Base-by-base conservation (phyloP, 2,113 vertebrate genomes). In the Scomber japonicus region DNA sequence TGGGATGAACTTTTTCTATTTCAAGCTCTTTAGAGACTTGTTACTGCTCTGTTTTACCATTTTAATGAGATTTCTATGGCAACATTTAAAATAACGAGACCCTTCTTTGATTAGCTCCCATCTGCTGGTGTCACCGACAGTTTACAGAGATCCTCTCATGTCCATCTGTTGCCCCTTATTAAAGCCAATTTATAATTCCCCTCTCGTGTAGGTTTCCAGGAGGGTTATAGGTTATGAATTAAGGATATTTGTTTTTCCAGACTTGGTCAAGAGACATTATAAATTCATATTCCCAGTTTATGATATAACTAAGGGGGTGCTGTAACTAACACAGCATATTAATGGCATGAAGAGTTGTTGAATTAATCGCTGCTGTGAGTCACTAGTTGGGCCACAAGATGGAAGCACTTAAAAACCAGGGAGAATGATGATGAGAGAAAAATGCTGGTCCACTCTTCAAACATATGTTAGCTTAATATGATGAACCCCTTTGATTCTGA, bases 391-490 rank as follows among this genome's bases (percentile, higher is more conserved):
- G 67, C 91, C 87, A 89, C 84, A 88, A 90, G 87, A 87, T 88
- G 85, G 88, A 84, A 86, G 89, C 90, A 90, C 87, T 86, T 74
- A 73, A 88, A 60, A 74, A 69, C 83, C 62, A 82, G 80, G 61
- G 77, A 75, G 48, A 60, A 2, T 0, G n/a, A 69, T 19, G 44
- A 57, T 14, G 10, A 19, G 2, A 56, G n/a, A 30, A 12, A 61
- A 11, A 44, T 17, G 46, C 27, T 7, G 16, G n/a, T 62, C 50
- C 45, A 12, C 24, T 27, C 24, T 11, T 49, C 10, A 45, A 13
- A 55, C 46, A 3, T 50, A 17, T 61, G 3, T 48, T 83, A 7
- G 31, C 70, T 54, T 16, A 66, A 71, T 54, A 9, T 3, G 16
- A 68, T 12, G 4, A 51, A 69, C 16, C 40, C 51, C 59, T 71